Evolutionary conservation across 2,888 invertebrate genomes (phyloP).

Genomic region (Protodeltote pygarga): DNA sequence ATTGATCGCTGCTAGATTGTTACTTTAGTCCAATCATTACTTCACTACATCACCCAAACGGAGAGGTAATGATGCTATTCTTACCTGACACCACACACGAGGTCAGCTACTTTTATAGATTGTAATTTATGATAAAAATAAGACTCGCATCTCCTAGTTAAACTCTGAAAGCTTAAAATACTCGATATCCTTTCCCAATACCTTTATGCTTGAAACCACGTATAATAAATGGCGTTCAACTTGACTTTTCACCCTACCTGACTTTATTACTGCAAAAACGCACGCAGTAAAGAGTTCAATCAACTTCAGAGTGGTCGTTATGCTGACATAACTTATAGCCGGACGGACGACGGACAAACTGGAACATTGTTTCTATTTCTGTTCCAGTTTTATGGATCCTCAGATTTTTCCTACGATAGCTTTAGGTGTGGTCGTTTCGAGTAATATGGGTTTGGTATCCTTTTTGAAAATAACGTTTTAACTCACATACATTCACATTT

Average conservation of each 20-base stretch:
- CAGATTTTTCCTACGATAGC: neutral
- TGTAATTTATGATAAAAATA: no score
- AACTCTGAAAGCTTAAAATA: no score
- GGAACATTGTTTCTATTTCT: neutral
- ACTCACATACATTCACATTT: no score
- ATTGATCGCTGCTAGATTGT: no score
- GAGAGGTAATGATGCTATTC: no score
- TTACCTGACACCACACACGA: no score
- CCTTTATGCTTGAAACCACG: neutral
- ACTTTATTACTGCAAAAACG: constrained; percentile 12
- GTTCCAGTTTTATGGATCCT: neutral
- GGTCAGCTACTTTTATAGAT: no score
- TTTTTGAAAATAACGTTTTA: no score
- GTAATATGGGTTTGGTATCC: no score
- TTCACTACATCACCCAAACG: no score
- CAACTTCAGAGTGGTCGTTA: constrained; percentile 8
- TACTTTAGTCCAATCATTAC: no score
- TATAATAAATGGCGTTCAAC: constrained; percentile 1
- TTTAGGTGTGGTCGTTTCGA: neutral
- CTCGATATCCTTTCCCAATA: neutral
- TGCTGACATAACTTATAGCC: constrained; percentile 4
- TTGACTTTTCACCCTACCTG: neutral
- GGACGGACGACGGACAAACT: neutral
- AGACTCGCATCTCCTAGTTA: no score
- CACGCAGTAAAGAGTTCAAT: constrained; percentile 6